phyloP scores from a whole-genome alignment of 2,797 vertebrate species.

The Octomys mimax region DNA sequence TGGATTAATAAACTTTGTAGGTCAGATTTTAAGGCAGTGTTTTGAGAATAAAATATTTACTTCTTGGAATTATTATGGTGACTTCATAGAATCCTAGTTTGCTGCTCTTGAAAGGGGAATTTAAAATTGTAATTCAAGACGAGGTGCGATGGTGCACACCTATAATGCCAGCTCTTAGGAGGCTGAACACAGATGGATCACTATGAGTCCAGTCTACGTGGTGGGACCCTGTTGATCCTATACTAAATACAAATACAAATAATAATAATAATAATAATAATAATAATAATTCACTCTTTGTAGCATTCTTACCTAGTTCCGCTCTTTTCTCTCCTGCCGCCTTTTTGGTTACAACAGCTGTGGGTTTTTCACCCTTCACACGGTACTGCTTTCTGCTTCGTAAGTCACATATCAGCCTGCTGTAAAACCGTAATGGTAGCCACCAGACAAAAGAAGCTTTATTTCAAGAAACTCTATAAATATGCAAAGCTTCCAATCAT shows the following conservation, averaged over 20 bases:
- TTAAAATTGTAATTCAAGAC: not conserved
- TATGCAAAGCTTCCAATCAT: not conserved
- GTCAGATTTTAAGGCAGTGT: not conserved
- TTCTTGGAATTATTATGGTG: not conserved
- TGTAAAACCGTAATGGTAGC: not conserved
- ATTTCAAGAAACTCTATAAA: not conserved
- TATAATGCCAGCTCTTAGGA: no score
- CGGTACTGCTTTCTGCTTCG: not conserved
- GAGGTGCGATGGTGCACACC: no score
- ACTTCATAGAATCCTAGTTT: not conserved
- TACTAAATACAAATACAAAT: no score
- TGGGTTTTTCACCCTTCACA: not conserved
- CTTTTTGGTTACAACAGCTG: not conserved
- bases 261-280: no score
- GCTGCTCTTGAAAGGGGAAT: not conserved
- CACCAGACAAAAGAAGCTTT: not conserved
- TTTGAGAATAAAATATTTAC: not conserved
- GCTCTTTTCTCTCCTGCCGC: accelerated
- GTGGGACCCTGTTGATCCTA: no score
- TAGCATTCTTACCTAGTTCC: not conserved
- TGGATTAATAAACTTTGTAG: not conserved
- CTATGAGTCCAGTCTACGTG: no score
- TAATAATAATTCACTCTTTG: not conserved
- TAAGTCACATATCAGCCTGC: not conserved
- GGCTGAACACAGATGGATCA: no score